Base-by-base conservation (phyloP, 2,888 invertebrate genomes). In the Cataglyphis rosenhaueri region DNA sequence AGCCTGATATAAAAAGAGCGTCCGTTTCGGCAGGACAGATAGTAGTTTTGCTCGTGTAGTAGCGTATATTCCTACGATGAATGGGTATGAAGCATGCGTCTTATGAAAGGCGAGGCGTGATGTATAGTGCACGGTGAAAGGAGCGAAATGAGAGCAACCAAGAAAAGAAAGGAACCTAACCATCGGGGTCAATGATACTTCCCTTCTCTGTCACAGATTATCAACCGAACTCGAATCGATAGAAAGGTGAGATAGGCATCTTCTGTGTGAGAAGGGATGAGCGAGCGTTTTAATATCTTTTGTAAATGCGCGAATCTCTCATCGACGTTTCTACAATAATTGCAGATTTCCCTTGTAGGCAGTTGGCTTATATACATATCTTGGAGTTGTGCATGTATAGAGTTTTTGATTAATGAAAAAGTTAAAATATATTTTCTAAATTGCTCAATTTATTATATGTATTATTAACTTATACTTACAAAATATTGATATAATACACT, bases 21-120 rank as follows among this genome's bases (percentile, higher is more conserved):
- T 61, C 65, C 38, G 73, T 41, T 65, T 78, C 29, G 29, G 70
- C 73, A 62, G 52, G 65, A 75, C 44, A 64, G 79, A 62, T 86
- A 75, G 79, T 85, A 85, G 55, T n/a, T 29, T 9, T 29, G 64
- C n/a, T 78, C 55, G 29, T 48, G 52, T 64, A 64, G 55, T 65
- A 70, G 57, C 18, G 10, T 48, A 62, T 10, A 52, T 75, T 82
- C 55, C n/a, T 29, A 44, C 29, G 44, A 81, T 76, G 79, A 82
- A 84, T 82, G 70, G 38, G 76, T 71, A 59, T 59, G 12, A 62
- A 68, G 66, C 66, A 21, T 29, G 29, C 59, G 15, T 25, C 6
- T 15, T 64, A 32, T 29, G 57, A 66, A 73, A 71, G 75, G 32
- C 21, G 10, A 41, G 10, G 10, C 10, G 10, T 8, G 38, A 10